Evolutionary conservation across 2,113 vertebrate species (phyloP), one percentile per base, ranked within the genome.

Genomic region (Zosterops pallidus): DNA sequence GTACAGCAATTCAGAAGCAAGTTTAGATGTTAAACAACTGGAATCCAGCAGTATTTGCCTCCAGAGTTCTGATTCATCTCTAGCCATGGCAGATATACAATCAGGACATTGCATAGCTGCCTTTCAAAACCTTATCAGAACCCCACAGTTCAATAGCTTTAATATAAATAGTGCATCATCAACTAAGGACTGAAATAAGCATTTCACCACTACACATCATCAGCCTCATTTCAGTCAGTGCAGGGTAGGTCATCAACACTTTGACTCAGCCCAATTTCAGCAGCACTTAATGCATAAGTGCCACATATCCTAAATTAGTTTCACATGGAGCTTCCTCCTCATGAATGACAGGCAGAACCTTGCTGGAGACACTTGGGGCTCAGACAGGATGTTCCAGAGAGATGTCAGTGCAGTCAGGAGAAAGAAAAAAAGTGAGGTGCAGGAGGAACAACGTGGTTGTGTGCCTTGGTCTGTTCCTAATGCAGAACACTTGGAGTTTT

Each of bases 151-250:
- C 91, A 83, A 62, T 12, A 72, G 82, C 29, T 82, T 96, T 90
- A 92, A 95, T 92, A 95, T 96, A 97, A 92, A 91, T 72, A 92
- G 29, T 81, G 71, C 89, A 78, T 91, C 82, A 81, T 94, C 93
- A 88, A 79, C 94, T 92, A 87, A 80, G 88, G 80, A 85, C 74
- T 92, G 88, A 96, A 97, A 96, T 85, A 94, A 92, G 93, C 75
- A 81, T 83, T 94, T 80, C 62, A 60, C 78, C 60, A 88, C 78
- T 62, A 76, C 3, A 1, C 70, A 92, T 90, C 83, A 91, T 81
- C 78, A 88, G 44, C 52, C 72, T 95, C 68, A 90, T 86, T 91
- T 88, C 75, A 90, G 65, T 88, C 75, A 90, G 65, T 37, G 78
- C 49, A 28, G 41, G 35, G 52, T 71, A 75, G 84, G 84, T 81